These are phyloP conservation scores for Anas platyrhynchos DNA, from an alignment of 2,113 vertebrate genomes.

Conservation along the genomic window DNA sequence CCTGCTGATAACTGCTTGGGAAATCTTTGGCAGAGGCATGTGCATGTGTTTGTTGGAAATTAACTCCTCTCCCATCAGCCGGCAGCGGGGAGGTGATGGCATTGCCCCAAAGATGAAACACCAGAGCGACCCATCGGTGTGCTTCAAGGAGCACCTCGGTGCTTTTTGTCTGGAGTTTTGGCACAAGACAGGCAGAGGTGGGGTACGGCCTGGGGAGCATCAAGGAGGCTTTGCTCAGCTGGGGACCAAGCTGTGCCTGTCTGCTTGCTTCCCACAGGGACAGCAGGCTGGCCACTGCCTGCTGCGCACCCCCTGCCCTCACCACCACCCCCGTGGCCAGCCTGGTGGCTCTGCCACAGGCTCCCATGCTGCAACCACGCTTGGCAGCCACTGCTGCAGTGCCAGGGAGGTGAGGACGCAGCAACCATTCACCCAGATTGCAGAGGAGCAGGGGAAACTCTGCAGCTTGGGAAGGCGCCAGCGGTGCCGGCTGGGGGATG, in stretches of 20 bases:
- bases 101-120: not conserved
- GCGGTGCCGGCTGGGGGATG: accelerated
- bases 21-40: not conserved
- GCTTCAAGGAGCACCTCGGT: not conserved
- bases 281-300: not conserved
- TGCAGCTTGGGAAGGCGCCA: accelerated
- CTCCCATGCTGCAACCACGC: accelerated
- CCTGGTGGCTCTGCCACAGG: not conserved
- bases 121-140: not conserved
- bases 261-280: accelerated
- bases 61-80: not conserved
- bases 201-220: accelerated
- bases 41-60: not conserved
- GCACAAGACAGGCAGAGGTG: accelerated
- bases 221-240: not conserved
- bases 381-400: accelerated
- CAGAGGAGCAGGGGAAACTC: accelerated
- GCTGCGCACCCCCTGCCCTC: not conserved
- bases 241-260: accelerated
- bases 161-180: not conserved
- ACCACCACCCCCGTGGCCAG: accelerated
- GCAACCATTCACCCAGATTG: not conserved
- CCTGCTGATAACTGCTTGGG: constrained; percentile 43
- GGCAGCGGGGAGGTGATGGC: accelerated
- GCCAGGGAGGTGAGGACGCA: not conserved